phyloP scores from a whole-genome alignment of 2,888 invertebrate genomes.

The Athalia circularis region DNA sequence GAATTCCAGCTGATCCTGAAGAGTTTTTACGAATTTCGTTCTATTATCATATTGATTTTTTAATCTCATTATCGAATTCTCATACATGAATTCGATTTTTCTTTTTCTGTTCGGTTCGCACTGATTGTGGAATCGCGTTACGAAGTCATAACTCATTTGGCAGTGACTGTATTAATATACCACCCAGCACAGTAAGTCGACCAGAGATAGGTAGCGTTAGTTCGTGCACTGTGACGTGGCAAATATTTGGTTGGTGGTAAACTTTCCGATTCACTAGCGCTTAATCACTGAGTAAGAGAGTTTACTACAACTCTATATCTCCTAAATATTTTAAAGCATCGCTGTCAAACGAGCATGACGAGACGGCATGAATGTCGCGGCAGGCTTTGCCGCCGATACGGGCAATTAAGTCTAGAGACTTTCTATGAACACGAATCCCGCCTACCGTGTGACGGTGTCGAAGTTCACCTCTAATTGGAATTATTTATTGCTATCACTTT shows the following conservation, averaged over 20 bases:
- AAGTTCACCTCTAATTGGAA: constrained; percentile 18
- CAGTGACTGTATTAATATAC: too few species aligned
- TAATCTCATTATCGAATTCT: too few species aligned
- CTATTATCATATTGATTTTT: too few species aligned
- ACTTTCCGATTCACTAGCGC: not conserved
- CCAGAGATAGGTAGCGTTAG: not conserved
- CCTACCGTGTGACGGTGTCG: constrained; percentile 1
- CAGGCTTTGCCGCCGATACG: constrained; percentile 2
- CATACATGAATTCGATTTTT: too few species aligned
- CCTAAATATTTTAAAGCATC: constrained; percentile 10
- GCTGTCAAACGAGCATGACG: constrained; percentile 18
- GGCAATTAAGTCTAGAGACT: not conserved
- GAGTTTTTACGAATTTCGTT: too few species aligned
- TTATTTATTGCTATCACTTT: constrained; percentile 14
- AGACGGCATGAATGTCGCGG: constrained; percentile 16
- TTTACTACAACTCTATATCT: constrained; percentile 4
- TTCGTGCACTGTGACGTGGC: too few species aligned
- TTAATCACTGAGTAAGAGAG: not conserved
- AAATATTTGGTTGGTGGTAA: not conserved
- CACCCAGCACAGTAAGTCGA: too few species aligned
- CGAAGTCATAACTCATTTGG: too few species aligned
- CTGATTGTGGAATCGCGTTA: too few species aligned
- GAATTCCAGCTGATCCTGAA: too few species aligned
- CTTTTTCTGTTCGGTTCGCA: too few species aligned
- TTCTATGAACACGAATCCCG: constrained; percentile 19